Evolutionary conservation across 35 echinoderm and acorn worm species (phyloP), one percentile per base, ranked within the genome.

Genomic region (Ophioderma brevispina): DNA sequence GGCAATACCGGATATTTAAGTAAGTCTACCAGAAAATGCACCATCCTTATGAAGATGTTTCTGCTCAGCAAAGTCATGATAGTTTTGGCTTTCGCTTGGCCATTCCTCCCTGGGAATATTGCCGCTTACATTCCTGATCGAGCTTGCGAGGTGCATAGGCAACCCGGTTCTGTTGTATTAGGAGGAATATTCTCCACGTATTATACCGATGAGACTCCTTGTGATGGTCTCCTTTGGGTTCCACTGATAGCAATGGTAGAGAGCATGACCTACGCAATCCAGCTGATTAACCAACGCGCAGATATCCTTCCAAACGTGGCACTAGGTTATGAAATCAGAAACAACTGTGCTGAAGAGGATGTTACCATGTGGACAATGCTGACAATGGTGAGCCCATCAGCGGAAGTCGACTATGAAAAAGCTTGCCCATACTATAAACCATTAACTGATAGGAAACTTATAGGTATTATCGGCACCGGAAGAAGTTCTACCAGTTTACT

Each of bases 191-290:
- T 85, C 33, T 21, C 83, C 14, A 63, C 37, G 49, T 63, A 85
- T 70, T 41, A 23, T 52, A 37, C 85, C 10, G 0, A 39, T 0
- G 35, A 46, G 30, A 64, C 10, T 32, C 21, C 75, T n/a, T 90
- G 88, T 42, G 80, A 64, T 79, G 42, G 55, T 6, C 31, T 36
- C 1, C 18, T 40, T 35, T 82, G 42, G 37, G 37, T 19, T 37
- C 31, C 36, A 25, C 23, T 39, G 32, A 31, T 90, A 15, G 31
- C 84, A 3, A 39, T 43, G 39, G 56, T 75, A 15, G 88, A 90
- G 46, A 43, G 46, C 25, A 90, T 90, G 88, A 77, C 40, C 15
- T 90, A 55, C 34, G 80, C 88, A 10, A 77, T 90, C 3, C 46
- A 84, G 30, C 35, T 82, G 34, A 70, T 90, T 32, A 90, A 90